Evolutionary conservation across 2,888 invertebrate species (phyloP), one percentile per base, ranked within the genome.

Genomic region (Scaptomyza parva): DNA sequence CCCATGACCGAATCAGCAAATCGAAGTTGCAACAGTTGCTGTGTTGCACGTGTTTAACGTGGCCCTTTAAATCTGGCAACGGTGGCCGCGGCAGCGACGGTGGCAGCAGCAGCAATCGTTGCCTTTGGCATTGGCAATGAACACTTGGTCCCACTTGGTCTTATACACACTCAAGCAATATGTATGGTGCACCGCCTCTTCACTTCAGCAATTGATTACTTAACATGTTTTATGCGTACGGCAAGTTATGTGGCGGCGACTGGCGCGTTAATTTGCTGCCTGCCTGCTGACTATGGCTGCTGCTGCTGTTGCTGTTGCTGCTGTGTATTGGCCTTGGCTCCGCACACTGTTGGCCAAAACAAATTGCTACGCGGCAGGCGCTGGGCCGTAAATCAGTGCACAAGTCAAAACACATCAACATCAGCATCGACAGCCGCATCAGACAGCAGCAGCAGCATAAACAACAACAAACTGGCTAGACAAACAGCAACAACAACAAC

Each of bases 161-260:
- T 1, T 8, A 3, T 45, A 0, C 28, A 18, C 18, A 28, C n/a
- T 45, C 1, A 4, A 4, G n/a, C 22, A 41, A 11, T 11, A 9
- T n/a, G 6, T 30, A 17, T 26, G 55, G 22, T 35, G 20, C 20
- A 39, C 54, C 43, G 47, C 62, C 62, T 60, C 59, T 54, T 22
- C 52, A 61, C 76, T 55, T 57, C 66, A 51, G 85, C 89, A 89
- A 90, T 89, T 89, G 90, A 90, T 90, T 89, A 89, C 84, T 89
- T 85, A 90, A 84, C 90, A 88, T 89, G 89, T 89, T 87, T 79
- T 88, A 82, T 78, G 81, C 87, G 87, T 84, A 84, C 83, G 81
- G 75, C 67, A 64, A 78, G 83, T 82, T 86, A 88, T 89, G 86
- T 75, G 76, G 75, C 86, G 72, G 75, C 86, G 65, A 80, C 86